These are phyloP conservation scores for Miichthys miiuy DNA, from an alignment of 2,797 vertebrate species.

Conservation along the genomic window DNA sequence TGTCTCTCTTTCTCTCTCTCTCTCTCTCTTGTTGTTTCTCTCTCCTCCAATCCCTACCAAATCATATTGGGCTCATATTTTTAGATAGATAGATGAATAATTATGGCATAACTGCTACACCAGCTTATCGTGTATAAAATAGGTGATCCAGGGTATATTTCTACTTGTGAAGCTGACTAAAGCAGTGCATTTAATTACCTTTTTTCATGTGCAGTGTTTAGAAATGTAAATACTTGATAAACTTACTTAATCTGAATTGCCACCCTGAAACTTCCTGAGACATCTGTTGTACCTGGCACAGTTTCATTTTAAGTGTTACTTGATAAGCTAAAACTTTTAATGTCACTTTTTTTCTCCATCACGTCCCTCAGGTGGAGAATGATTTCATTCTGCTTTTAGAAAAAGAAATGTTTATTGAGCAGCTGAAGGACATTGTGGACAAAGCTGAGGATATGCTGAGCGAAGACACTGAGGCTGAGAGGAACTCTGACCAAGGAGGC, in stretches of 20 bases:
- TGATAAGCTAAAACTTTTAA: background rate
- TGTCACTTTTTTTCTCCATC: constrained; percentile 5
- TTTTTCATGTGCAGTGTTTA: constrained; percentile 1
- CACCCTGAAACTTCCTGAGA: too few relatives aligned
- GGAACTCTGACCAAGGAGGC: constrained; percentile 86
- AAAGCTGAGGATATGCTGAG: constrained; percentile 98
- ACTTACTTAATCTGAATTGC: too few relatives aligned
- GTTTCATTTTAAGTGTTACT: background rate
- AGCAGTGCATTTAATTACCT: background rate
- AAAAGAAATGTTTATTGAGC: constrained; percentile 97
- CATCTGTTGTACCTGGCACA: background rate
- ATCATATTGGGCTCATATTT: constrained; percentile 37
- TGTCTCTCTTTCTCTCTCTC: constrained; percentile 23
- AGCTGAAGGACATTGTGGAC: constrained; percentile 98
- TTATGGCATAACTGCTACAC: constrained; percentile 21
- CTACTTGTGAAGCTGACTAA: constrained; percentile 1
- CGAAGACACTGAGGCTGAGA: constrained; percentile 93
- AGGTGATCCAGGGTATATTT: constrained; percentile 3
- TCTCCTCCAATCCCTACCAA: constrained; percentile 25
- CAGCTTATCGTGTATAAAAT: background rate
- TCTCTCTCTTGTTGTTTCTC: constrained; percentile 1
- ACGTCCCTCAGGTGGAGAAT: constrained; percentile 90
- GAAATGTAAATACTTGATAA: background rate
- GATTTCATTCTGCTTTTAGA: constrained; percentile 96
- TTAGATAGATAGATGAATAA: constrained; percentile 32